Base-by-base conservation (phyloP, 2,113 vertebrate genomes). In the Cyprinodon variegatus region DNA sequence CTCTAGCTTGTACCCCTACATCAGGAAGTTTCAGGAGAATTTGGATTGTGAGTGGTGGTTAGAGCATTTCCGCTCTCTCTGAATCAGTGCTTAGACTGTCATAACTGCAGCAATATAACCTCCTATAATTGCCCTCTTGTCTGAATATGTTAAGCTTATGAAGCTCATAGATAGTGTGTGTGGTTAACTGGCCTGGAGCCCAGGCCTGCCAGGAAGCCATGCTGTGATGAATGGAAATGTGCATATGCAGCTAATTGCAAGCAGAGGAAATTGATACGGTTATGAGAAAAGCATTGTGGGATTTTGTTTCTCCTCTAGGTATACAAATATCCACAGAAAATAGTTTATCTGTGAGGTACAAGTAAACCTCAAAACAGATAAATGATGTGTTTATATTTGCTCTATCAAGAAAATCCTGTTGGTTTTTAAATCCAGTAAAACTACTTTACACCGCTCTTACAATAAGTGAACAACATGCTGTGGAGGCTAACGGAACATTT, bases 201-300 rank as follows among this genome's bases (percentile, higher is more conserved):
- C 74, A 70, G 63, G 62, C 68, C 70, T 76, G 60, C 53, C 76
- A 81, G 86, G 73, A 84, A 86, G 76, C 53, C 36, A 72, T 60
- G 45, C 63, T 69, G 66, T 72, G 61, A 82, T 81, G 63, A 88
- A 86, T 75, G 68, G 57, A 65, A 79, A 62, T 77, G 69, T 83
- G 72, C 68, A 76, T 53, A 78, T 79, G 85, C 61, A 69, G 72
- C 53, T 85, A 80, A 88, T 77, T 88, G 76, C 78, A 69, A 57
- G 67, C 50, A 67, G 37, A 53, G 36, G 20, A 48, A 11, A 61
- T 66, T 43, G 20, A 46, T 38, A 14, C 10, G 11, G 40, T 36
- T 57, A 66, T 45, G 65, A 68, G 64, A 57, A 13, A 62, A 17
- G 71, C 38, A 64, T 69, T 11, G 48, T 65, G 53, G 63, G 57